Evolutionary conservation across 2,888 invertebrate genomes (phyloP), one percentile per base, ranked within the genome.

Genomic region (Oligia strigilis): DNA sequence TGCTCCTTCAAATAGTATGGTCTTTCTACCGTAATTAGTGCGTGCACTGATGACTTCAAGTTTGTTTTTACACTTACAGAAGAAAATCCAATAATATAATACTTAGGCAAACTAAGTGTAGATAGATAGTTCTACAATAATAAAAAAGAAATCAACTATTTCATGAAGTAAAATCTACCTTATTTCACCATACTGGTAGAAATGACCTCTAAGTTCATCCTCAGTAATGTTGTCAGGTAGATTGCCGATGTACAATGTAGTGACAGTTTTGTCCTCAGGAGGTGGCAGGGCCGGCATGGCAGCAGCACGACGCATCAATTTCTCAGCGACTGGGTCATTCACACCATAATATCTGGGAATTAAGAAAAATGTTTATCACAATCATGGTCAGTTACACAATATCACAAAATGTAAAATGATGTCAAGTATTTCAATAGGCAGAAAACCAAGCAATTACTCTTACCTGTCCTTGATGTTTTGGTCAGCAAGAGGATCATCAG

Each of bases 161-260:
- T 49, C 13, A 40, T 17, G 4, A 36, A 58, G 9, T 58, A n/a
- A 23, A 67, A 66, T 81, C 81, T 78, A 97, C 89, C 99, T 98
- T 82, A 99, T 99, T 95, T 99, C 99, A 29, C 99, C 99, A 95
- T 98, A 99, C 94, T 99, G 99, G 95, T 99, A 99, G 95, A 99
- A 99, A 92, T 99, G 99, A 93, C 99, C 99, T 86, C 99, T 98
- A 87, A 99, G 97, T 91, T 99, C 99, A 84, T 99, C 98, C 91
- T 99, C 99, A 0, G 98, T 98, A 58, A 99, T 97, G 83, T 98
- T 97, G 78, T 99, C 99, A 0, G 99, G 99, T 40, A 99, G 95
- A 93, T 99, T 99, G 29, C 99, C 99, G n/a, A 99, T 98, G 93
- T 99, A 99, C 11, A 99, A 96, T 0, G 99, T 99, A 0, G 99